Base-by-base conservation (phyloP, 1,140 invertebrate species). In the Heliconius hermathena region DNA sequence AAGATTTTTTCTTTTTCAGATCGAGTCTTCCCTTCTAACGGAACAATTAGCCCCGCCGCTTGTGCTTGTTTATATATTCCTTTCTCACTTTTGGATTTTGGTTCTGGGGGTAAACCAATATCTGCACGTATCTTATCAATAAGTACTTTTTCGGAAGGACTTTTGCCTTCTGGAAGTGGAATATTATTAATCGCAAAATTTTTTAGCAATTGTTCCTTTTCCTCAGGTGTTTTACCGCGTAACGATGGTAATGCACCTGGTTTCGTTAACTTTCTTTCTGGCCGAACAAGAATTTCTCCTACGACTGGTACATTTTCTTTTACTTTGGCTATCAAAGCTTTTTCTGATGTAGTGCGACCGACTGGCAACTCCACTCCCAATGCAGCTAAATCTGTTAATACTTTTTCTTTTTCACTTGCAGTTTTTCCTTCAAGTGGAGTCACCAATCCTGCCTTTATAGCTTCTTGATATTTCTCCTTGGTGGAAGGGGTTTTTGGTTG, bases 161-260 rank as follows among this genome's bases (percentile, higher is more conserved):
- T 79, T 38, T 52, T 66, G 16, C 77, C 74, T 54, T 76, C 71
- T 46, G 81, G 81, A 1, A 82, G 41, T 52, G 77, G 86, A 41
- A 90, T 74, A 5, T 88, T 86, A 16, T 73, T 46, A 38, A 81
- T 77, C 11, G 80, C 84, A 36, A 87, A 72, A 54, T 74, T 81
- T 76, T 71, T 80, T 60, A 90, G 41, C 20, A 88, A 81, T 66
- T 88, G 85, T 83, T 88, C 85, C 74, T 87, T 89, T 80, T 91
- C 77, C 57, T 72, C 74, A n/a, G 80, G 66, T 18, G 85, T 54
- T 81, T 87, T 87, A 0, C 84, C 87, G 76, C 81, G 73, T 54
- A 89, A 60, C 11, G 87, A 83, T 18, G 83, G 83, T 6, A 85
- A 29, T 29, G 85, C 41, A 1, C 85, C 85, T 29, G 72, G 16